Conservation (phyloP, 2,797 vertebrate species). For the Acipenser transmontanus region DNA sequence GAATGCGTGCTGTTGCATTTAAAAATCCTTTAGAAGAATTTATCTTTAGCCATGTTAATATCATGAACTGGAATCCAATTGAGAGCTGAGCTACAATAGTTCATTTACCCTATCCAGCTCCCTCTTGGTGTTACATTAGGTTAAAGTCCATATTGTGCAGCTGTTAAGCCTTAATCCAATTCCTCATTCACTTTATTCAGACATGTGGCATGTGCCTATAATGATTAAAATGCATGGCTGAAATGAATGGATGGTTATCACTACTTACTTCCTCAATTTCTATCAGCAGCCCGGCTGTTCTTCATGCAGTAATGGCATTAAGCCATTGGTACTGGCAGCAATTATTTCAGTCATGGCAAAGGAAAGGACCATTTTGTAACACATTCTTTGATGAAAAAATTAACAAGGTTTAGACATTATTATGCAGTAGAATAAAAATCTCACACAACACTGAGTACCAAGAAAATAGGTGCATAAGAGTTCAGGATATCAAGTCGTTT, state of each 20-base stretch:
- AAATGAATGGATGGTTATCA: conserved; percentile 3
- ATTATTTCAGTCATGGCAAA: neutral
- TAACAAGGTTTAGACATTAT: too few species aligned
- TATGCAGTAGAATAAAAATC: too few species aligned
- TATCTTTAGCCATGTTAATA: neutral
- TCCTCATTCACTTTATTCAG: conserved; percentile 1
- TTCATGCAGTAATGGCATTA: neutral
- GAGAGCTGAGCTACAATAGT: neutral
- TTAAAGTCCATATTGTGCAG: neutral
- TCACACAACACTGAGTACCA: too few species aligned
- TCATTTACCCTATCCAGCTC: neutral
- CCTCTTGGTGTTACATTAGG: neutral
- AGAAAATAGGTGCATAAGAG: too few species aligned
- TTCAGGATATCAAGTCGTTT: too few species aligned
- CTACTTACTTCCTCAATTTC: neutral
- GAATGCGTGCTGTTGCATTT: too few species aligned
- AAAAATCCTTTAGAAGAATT: too few species aligned
- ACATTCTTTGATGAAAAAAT: too few species aligned
- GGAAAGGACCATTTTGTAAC: neutral
- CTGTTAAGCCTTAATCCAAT: neutral
- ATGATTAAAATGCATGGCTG: neutral
- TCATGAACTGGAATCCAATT: neutral
- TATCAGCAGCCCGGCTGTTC: neutral
- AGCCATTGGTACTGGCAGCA: neutral
- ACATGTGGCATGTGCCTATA: conserved; percentile 5